phyloP scores from a whole-genome alignment of 2,888 invertebrate genomes.

The Drosophila monieri region DNA sequence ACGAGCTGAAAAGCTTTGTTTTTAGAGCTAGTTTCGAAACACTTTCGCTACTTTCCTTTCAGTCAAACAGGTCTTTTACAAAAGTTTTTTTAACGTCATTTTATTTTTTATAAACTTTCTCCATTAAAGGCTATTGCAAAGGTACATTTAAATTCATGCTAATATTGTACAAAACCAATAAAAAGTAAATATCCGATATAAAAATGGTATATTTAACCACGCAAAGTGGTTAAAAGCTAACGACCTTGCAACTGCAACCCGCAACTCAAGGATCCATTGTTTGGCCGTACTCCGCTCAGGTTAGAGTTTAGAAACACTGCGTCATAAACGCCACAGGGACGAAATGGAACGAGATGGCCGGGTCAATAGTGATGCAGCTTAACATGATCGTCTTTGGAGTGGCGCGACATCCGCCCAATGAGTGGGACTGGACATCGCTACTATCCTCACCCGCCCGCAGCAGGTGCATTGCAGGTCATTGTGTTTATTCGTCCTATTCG shows the following conservation, averaged over 20 bases:
- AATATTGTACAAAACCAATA: not conserved
- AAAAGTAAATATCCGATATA: conserved; percentile 5
- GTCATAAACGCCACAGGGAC: conserved; percentile 50
- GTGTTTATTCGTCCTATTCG: conserved; percentile 64
- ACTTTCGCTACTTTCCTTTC: too few species aligned
- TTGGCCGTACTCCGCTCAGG: conserved; percentile 52
- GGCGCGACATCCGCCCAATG: conserved; percentile 16
- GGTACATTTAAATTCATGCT: not conserved
- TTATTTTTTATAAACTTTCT: too few species aligned
- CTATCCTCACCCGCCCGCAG: conserved; percentile 64
- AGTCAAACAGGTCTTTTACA: too few species aligned
- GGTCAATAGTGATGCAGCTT: conserved; percentile 1
- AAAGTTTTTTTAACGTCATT: too few species aligned
- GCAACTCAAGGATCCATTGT: conserved; percentile 2
- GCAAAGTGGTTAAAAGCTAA: conserved; percentile 3
- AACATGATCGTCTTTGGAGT: not conserved
- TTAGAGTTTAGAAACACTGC: conserved; percentile 54
- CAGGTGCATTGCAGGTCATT: conserved; percentile 42
- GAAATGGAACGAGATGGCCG: conserved; percentile 13
- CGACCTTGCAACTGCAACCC: conserved; percentile 13
- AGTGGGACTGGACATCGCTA: conserved; percentile 32
- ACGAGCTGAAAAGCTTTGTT: too few species aligned
- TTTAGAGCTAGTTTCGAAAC: too few species aligned
- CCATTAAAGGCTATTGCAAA: not conserved
- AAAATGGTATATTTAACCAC: conserved; percentile 3